These are phyloP conservation scores for Pseudachorutes palmiensis DNA, from an alignment of 1,140 invertebrate genomes.

Conservation along the genomic window DNA sequence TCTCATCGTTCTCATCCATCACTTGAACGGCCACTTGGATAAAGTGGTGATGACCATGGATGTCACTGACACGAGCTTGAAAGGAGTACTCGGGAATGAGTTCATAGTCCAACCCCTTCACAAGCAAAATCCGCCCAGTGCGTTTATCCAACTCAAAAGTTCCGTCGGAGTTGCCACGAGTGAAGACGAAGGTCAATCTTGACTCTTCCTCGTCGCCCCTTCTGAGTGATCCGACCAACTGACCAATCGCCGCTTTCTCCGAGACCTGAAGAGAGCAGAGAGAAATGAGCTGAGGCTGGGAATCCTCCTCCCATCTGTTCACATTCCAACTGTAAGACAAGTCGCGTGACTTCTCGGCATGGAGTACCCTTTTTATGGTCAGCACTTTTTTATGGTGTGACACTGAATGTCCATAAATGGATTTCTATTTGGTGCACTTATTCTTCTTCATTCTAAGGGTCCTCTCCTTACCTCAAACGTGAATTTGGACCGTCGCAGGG, in stretches of 20 bases:
- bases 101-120: slow-evolving; percentile 74
- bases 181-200: slow-evolving; percentile 72
- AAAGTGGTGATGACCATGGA: slow-evolving; percentile 63
- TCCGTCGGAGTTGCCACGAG: slow-evolving; percentile 55
- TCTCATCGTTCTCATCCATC: slow-evolving; percentile 91
- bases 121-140: slow-evolving; percentile 73
- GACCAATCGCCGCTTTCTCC: slow-evolving; percentile 64
- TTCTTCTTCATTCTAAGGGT: too few species aligned
- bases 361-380: too few species aligned
- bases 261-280: slow-evolving; percentile 52
- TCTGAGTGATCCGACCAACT: slow-evolving; percentile 68
- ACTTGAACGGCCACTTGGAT: slow-evolving; percentile 43
- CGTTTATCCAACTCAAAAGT: slow-evolving; percentile 80
- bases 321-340: too few species aligned
- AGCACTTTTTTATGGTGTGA: too few species aligned
- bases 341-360: too few species aligned
- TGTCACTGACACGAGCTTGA: slow-evolving; percentile 79
- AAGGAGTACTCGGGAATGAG: slow-evolving; percentile 69
- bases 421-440: too few species aligned
- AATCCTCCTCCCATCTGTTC: too few species aligned
- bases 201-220: slow-evolving; percentile 57
- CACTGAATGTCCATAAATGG: too few species aligned
- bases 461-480: slow-evolving; percentile 63
- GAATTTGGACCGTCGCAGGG: slow-evolving; percentile 80
- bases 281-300: not conserved